phyloP scores from a whole-genome alignment of 2,797 vertebrate genomes.

The Gymnothorax javanicus region DNA sequence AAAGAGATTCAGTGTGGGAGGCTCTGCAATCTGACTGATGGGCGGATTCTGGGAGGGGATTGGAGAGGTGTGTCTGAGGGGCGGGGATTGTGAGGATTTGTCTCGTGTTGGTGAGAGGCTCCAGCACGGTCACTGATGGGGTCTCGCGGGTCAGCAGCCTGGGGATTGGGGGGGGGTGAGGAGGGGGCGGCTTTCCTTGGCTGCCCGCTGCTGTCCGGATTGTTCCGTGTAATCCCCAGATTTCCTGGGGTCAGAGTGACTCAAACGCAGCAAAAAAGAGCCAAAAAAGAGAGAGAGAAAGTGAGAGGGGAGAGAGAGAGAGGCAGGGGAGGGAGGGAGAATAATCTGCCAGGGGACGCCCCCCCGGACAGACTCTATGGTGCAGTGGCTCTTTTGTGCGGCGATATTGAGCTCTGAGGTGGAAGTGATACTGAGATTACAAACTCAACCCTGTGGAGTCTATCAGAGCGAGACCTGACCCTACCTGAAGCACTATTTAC shows the following conservation, averaged over 20 bases:
- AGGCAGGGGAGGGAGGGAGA: constrained; percentile 26
- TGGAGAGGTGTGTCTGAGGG: constrained; percentile 58
- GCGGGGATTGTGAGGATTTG: constrained; percentile 56
- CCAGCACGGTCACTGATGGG: background rate
- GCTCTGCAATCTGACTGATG: too few species aligned
- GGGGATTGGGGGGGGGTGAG: constrained; percentile 44
- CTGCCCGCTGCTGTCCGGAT: constrained; percentile 64
- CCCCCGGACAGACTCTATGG: background rate
- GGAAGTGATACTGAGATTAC: too few species aligned
- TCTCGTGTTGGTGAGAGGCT: constrained; percentile 18
- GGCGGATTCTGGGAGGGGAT: constrained; percentile 25
- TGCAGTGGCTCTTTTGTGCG: too few species aligned
- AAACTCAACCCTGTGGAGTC: too few species aligned
- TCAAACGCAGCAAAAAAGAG: constrained; percentile 44
- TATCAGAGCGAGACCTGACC: too few species aligned
- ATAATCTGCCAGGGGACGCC: background rate
- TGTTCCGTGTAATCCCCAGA: constrained; percentile 70
- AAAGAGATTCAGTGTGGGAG: too few species aligned
- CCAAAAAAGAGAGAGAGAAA: constrained; percentile 42
- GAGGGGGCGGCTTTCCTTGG: constrained; percentile 58
- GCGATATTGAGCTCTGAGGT: background rate
- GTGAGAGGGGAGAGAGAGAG: constrained; percentile 36
- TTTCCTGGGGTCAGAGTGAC: constrained; percentile 64
- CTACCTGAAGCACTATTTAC: too few species aligned
- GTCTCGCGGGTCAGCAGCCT: too few species aligned